Evolutionary conservation across 1,140 invertebrate genomes (phyloP), one percentile per base, ranked within the genome.

Genomic region (Orius insidiosus): DNA sequence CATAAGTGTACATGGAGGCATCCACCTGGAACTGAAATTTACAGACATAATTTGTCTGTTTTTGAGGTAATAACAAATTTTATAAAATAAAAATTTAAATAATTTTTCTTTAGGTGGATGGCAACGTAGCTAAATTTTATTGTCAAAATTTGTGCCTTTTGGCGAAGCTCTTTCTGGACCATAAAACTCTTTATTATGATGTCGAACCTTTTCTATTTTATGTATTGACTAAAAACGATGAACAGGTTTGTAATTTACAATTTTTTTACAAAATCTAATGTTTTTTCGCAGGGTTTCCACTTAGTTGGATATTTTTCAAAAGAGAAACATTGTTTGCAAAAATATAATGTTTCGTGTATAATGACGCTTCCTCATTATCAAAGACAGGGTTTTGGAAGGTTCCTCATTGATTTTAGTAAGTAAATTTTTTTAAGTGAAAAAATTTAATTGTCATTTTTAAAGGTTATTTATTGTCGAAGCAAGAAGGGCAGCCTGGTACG

Each of bases 311-410:
- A 90, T 63, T 90, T 90, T 60, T 87, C 83, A 13, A 90, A 90
- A 68, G 94, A 98, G 63, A 97, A 98, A 61, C 85, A 95, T 60
- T 98, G 93, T 64, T 79, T 87, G 45, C 92, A 98, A 62, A 94
- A 95, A 58, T 98, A 97, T 65, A 98, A 99, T 62, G 89, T 98
- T 0, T 97, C 93, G 0, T 99, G 95, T 63, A 99, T 99, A 43
- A 92, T 98, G 82, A 97, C 93, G 2, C 78, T 98, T 72, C 95
- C 95, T 0, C 90, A 95, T 58, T 98, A 96, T 68, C 95, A 98
- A 62, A 67, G 92, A 48, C 85, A 93, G 65, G 94, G 94, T 15
- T 98, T 78, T 65, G 95, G 94, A 37, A 65, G 93, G 52, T 96
- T 98, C 64, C 75, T 98, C 5, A 99, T 99, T 55, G 90, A 97